These are phyloP conservation scores for Melanargia galathea DNA, from an alignment of 2,888 invertebrate species.

Conservation along the genomic window DNA sequence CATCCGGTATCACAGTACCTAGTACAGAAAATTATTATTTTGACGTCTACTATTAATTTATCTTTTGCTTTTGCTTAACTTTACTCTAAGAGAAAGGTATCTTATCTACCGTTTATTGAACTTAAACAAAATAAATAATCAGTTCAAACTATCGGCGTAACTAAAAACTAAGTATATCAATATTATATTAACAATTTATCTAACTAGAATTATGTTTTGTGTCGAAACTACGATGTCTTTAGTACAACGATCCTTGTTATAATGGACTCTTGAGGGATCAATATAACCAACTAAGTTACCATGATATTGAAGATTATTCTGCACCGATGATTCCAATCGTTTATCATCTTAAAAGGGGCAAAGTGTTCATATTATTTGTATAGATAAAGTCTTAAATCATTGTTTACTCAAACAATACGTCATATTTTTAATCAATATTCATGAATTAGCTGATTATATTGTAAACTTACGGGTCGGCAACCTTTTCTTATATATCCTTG, in stretches of 20 bases:
- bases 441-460: too few relatives aligned
- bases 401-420: neutral
- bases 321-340: constrained; percentile 54
- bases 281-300: constrained; percentile 55
- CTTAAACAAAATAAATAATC: too few relatives aligned
- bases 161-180: neutral
- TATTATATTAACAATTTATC: too few relatives aligned
- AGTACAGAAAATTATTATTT: too few relatives aligned
- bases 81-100: too few relatives aligned
- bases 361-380: constrained; percentile 19
- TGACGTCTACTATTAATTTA: neutral
- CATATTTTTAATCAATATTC: too few relatives aligned
- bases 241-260: constrained; percentile 13
- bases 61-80: neutral
- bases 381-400: neutral
- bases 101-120: too few relatives aligned
- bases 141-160: too few relatives aligned
- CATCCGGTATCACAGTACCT: too few relatives aligned
- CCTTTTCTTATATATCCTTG: too few relatives aligned
- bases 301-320: constrained; percentile 68
- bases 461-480: too few relatives aligned
- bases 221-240: neutral
- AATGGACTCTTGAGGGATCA: constrained; percentile 29
- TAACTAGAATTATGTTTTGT: too few relatives aligned
- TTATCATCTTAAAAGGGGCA: constrained; percentile 49